Conservation (phyloP, 2,888 invertebrate species). For the Hoplodrina blanda region DNA sequence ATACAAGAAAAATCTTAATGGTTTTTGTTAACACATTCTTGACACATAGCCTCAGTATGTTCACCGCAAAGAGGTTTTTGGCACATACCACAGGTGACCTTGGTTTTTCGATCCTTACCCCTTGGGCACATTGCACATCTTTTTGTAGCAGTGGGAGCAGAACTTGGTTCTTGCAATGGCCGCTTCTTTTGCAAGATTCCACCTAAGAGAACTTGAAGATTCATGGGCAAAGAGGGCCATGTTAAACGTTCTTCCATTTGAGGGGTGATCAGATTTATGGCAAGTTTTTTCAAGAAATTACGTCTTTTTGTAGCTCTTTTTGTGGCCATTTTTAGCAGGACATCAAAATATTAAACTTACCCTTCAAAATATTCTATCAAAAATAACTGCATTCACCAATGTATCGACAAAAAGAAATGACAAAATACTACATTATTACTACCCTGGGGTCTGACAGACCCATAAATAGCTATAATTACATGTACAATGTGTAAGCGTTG, state of each 20-base stretch:
- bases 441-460: slow-evolving; percentile 27
- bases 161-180: slow-evolving; percentile 13
- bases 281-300: too few species aligned
- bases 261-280: too few species aligned
- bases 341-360: slow-evolving; percentile 27
- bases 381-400: too few species aligned
- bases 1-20: too few species aligned
- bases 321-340: too few species aligned
- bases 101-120: too few species aligned
- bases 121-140: slow-evolving; percentile 23
- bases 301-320: too few species aligned
- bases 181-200: slow-evolving; percentile 20
- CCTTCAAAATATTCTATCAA: slow-evolving; percentile 18
- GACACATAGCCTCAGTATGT: slow-evolving; percentile 16
- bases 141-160: slow-evolving; percentile 24
- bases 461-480: slow-evolving; percentile 1
- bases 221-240: slow-evolving; percentile 21
- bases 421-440: slow-evolving; percentile 24
- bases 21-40: slow-evolving; percentile 7
- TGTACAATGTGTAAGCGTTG: neutral
- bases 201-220: slow-evolving; percentile 25
- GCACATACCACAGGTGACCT: slow-evolving; percentile 18
- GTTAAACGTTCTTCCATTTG: slow-evolving; percentile 23
- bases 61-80: slow-evolving; percentile 14
- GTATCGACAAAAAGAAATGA: slow-evolving; percentile 16